Evolutionary conservation across 2,888 invertebrate genomes (phyloP).

Genomic region (Cremastinae sp.): DNA sequence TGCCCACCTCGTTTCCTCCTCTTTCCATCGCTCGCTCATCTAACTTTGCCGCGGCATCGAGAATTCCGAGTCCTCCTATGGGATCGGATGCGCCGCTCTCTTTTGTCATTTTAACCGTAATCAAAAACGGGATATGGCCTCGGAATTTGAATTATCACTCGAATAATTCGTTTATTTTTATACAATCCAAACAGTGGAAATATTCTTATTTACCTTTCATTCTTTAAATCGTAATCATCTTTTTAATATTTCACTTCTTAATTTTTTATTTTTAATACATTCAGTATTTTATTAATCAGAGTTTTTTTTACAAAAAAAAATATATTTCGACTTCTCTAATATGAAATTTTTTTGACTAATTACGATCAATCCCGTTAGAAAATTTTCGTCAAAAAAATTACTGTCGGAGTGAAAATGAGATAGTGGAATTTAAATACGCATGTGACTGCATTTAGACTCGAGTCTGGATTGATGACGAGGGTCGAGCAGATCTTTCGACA

Average conservation of each 20-base stretch:
- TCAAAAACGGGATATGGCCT: conserved; percentile 15
- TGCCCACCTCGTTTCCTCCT: conserved; percentile 21
- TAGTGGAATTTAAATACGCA: conserved; percentile 19
- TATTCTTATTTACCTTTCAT: conserved; percentile 1
- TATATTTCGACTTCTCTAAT: no score
- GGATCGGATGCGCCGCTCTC: conserved; percentile 51
- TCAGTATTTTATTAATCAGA: no score
- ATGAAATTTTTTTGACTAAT: no score
- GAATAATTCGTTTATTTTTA: conserved; percentile 21
- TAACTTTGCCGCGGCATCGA: conserved; percentile 22
- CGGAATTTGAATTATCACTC: no score
- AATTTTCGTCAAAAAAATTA: no score
- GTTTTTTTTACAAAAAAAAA: no score
- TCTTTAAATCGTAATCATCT: no score
- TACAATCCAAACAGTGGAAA: neutral
- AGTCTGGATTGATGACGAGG: conserved; percentile 38
- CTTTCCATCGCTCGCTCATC: conserved; percentile 29
- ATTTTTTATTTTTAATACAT: no score
- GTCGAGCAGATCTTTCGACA: conserved; percentile 15
- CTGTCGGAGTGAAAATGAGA: no score
- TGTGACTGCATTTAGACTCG: conserved; percentile 24
- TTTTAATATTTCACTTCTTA: no score
- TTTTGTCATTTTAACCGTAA: conserved; percentile 29
- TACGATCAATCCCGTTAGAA: no score
- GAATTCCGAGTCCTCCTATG: conserved; percentile 43